Base-by-base conservation (phyloP, 1,140 invertebrate species). In the Drosophila tropicalis region DNA sequence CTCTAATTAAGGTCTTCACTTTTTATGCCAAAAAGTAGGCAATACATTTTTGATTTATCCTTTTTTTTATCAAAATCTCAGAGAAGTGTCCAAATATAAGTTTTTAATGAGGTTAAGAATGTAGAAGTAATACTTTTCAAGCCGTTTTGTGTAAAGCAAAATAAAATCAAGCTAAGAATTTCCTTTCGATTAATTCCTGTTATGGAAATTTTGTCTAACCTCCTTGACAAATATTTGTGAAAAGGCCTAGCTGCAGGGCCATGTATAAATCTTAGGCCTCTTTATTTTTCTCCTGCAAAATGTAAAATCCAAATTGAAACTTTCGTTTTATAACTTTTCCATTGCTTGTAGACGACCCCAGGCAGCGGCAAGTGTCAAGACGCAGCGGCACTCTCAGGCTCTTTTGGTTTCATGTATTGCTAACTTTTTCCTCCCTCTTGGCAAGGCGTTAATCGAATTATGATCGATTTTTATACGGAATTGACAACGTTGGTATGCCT, bases 401-500 rank as follows among this genome's bases (percentile, higher is more conserved):
- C 9, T 12, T 36, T 34, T 32, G 12, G n/a, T 1, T 57, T 19
- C 32, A 17, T 5, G n/a, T 54, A 54, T 29, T 5, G 15, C 15
- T n/a, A 54, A 69, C 40, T 54, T 44, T 67, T 41, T n/a, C 3
- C 44, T 51, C 13, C 6, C 57, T 62, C 36, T 58, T 58, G 64
- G 25, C 64, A 29, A 40, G 83, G 83, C 76, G 76, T 77, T 86
- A 89, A 86, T 86, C 62, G 51, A 87, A 70, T 86, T 86, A 89
- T 79, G 72, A 86, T 89, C 78, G 83, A 86, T 86, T 86, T 86
- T 76, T 82, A 34, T 40, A 39, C 57, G 56, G 32, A 75, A 81
- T 72, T 70, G 74, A 36, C 41, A 72, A 66, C 65, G 55, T 36
- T 19, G 34, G 32, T 2, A 5, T 29, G 58, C 29, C 19, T 51